These are phyloP conservation scores for Tetramorium alpestre DNA, from an alignment of 1,140 invertebrate species.

Conservation along the genomic window DNA sequence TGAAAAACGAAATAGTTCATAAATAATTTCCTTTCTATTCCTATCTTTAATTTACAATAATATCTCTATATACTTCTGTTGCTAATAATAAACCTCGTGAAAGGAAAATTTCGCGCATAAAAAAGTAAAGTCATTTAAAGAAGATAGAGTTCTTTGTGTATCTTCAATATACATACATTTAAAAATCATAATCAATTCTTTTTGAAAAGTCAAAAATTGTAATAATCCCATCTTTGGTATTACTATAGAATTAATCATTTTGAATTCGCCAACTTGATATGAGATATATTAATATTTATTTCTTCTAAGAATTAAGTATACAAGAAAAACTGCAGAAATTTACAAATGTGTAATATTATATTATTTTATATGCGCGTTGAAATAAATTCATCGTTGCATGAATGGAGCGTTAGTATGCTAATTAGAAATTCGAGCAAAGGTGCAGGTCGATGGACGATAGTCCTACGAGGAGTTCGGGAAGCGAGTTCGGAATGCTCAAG, in stretches of 20 bases:
- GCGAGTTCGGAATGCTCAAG: conserved; percentile 32
- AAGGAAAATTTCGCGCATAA: background rate
- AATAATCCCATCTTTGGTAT: too few relatives aligned
- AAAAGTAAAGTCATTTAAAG: background rate
- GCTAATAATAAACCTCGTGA: background rate
- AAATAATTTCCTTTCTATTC: background rate
- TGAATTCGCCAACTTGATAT: background rate
- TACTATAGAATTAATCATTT: background rate
- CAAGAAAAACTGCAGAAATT: background rate
- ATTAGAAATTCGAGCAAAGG: conserved; percentile 54
- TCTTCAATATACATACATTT: background rate
- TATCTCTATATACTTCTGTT: background rate
- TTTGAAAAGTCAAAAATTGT: too few relatives aligned
- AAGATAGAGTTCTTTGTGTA: too few relatives aligned
- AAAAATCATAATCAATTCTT: background rate
- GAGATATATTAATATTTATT: background rate
- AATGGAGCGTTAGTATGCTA: background rate
- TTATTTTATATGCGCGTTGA: background rate
- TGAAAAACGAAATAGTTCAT: conserved; percentile 3
- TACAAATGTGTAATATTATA: background rate
- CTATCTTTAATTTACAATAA: background rate
- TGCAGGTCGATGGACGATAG: conserved; percentile 57
- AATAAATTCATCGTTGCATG: background rate
- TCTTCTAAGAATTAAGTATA: background rate
- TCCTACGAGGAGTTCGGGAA: conserved; percentile 29